phyloP scores from a whole-genome alignment of 2,113 vertebrate genomes.

The Grantiella picta region DNA sequence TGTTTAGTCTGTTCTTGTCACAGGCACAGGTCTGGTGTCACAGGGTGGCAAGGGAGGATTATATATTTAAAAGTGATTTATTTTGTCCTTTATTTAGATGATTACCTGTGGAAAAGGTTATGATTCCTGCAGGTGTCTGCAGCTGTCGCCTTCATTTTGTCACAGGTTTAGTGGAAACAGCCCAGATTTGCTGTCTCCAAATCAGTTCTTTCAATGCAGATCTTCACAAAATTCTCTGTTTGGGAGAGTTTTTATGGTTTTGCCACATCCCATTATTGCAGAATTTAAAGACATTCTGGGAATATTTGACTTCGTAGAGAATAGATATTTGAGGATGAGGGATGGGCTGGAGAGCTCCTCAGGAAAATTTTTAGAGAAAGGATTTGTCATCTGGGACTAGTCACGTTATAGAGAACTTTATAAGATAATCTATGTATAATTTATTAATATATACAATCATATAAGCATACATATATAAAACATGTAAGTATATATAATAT shows the following conservation, averaged over 20 bases:
- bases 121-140: background rate
- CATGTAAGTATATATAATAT: no score
- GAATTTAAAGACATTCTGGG: background rate
- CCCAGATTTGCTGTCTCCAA: background rate
- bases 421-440: background rate
- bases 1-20: background rate
- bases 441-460: background rate
- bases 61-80: background rate
- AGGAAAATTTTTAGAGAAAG: background rate
- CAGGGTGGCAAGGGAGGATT: background rate
- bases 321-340: background rate
- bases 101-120: background rate
- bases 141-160: background rate
- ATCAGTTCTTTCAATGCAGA: background rate
- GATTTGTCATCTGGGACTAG: background rate
- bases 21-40: background rate
- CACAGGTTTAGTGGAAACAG: background rate
- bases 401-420: accelerated
- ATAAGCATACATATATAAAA: background rate
- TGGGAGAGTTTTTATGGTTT: background rate
- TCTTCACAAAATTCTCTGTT: background rate
- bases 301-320: background rate
- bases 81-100: background rate
- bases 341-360: background rate
- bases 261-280: background rate